Evolutionary conservation across 2,888 invertebrate genomes (phyloP).

Genomic region (Xylophagus ater): DNA sequence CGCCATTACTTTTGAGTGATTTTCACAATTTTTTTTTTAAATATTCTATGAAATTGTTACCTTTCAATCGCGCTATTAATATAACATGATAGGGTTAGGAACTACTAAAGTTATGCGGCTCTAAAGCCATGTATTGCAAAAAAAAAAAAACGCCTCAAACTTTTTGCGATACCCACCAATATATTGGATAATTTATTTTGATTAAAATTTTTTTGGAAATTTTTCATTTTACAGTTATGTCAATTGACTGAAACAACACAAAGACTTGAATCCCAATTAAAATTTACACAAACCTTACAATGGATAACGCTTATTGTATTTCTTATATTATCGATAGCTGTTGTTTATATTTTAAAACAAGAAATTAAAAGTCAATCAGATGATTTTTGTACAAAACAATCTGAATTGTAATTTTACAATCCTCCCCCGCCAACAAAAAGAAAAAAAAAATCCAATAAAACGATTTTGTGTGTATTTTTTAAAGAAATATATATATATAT

Average conservation of each 20-base stretch:
- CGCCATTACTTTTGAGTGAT: too few species aligned
- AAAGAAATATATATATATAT: background rate
- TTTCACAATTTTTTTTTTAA: too few species aligned
- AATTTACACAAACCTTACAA: conserved; percentile 42
- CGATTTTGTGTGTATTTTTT: background rate
- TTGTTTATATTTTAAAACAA: conserved; percentile 39
- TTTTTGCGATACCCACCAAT: too few species aligned
- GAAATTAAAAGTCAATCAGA: too few species aligned
- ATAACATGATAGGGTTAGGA: too few species aligned
- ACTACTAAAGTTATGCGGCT: too few species aligned
- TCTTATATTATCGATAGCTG: conserved; percentile 35
- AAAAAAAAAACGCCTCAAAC: too few species aligned
- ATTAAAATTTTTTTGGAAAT: background rate
- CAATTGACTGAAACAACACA: conserved; percentile 34
- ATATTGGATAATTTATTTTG: background rate
- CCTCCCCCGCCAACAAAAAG: too few species aligned
- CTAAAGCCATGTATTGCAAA: too few species aligned
- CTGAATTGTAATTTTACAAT: conserved; percentile 7
- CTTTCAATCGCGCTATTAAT: too few species aligned
- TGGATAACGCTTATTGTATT: conserved; percentile 42
- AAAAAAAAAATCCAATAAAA: background rate
- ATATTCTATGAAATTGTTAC: too few species aligned
- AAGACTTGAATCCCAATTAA: conserved; percentile 42
- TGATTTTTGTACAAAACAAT: too few species aligned
- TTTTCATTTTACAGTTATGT: conserved; percentile 22